Conservation (phyloP, 1,140 invertebrate genomes). For the Cardiocondyla obscurior region DNA sequence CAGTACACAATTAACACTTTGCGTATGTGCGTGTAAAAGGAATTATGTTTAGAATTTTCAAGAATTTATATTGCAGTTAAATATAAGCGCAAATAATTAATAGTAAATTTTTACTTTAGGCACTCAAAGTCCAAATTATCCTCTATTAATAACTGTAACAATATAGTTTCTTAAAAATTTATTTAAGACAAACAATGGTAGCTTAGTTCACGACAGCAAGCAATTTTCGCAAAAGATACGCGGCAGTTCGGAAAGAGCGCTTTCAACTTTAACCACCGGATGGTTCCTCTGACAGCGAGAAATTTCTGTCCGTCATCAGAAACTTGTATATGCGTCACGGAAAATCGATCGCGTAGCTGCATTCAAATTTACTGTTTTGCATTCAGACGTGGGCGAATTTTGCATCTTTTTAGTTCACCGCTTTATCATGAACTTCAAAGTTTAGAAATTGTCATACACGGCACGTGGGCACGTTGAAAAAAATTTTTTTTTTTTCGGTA, state of each 20-base stretch:
- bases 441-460: background rate
- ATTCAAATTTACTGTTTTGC: slow-evolving; percentile 14
- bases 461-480: background rate
- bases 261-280: background rate
- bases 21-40: background rate
- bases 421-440: background rate
- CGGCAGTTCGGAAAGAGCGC: background rate
- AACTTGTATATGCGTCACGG: background rate
- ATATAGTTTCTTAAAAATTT: background rate
- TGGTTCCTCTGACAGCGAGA: slow-evolving; percentile 8
- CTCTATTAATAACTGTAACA: background rate
- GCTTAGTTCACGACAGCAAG: background rate
- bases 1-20: background rate
- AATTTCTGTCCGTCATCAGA: slow-evolving; percentile 23
- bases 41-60: background rate
- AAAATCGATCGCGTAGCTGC: slow-evolving; percentile 20
- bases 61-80: background rate
- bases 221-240: slow-evolving; percentile 17
- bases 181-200: slow-evolving; percentile 3
- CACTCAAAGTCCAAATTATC: background rate
- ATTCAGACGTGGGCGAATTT: background rate
- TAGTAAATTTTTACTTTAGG: background rate
- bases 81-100: background rate
- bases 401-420: background rate
- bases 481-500: background rate